Evolutionary conservation across 2,797 vertebrate genomes (phyloP), one percentile per base, ranked within the genome.

Genomic region (Helostoma temminkii): DNA sequence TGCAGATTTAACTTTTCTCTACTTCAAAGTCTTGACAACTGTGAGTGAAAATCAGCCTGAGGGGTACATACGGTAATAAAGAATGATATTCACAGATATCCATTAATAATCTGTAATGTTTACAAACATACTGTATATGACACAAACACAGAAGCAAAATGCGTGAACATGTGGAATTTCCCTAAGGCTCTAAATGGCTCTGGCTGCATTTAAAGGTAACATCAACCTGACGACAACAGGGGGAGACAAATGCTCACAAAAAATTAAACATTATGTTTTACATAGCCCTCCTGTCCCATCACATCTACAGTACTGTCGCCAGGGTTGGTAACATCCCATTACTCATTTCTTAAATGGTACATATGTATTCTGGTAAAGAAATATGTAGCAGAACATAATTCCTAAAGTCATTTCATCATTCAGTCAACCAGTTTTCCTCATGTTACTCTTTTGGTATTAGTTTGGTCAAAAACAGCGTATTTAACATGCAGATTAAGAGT

Each of bases 211-310:
- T 34, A 24, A 25, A 43, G 18, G 36, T 59, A 59, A 42, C 4
- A 2, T 7, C 9, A 1, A 39, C 56, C 42, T 62, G 45, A 15
- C 2, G 18, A 43, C 89, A 74, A 19, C 52, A 90, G 90, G 70
- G 71, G 87, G 87, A 57, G 42, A 76, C 82, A 74, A 1, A 82
- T 24, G 24, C 61, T 65, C 61, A 82, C 62, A 25, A 10, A 67
- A 49, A 30, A 22, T 63, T 4, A 21, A 12, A 53, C 3, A 37
- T 19, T 8, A 25, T 0, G 34, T 21, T 74, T 50, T 66, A 76
- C 43, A 57, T 67, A 82, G 84, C 72, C 86, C 79, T 82, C 58
- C 71, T 82, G 69, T 72, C 82, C 80, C 75, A 43, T 42, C 73
- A 39, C 82, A 46, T 43, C 57, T 61, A 46, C 52, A 66, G 66